These are phyloP conservation scores for Aethina tumida DNA, from an alignment of 1,140 invertebrate species.

Conservation along the genomic window DNA sequence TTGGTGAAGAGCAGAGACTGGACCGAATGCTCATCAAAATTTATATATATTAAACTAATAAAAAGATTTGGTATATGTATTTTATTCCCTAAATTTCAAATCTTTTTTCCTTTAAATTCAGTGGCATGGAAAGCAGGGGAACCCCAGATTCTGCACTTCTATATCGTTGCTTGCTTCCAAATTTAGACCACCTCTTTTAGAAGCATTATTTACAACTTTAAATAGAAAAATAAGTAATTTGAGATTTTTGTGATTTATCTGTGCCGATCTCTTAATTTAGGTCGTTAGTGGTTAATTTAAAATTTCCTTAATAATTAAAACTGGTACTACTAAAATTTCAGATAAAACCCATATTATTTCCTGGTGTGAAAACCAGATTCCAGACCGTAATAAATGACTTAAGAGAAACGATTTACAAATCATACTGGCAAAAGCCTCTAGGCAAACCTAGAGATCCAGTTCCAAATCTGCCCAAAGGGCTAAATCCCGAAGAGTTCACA, in stretches of 20 bases:
- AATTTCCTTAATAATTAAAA: not conserved
- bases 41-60: too few species aligned
- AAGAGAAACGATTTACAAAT: constrained; percentile 39
- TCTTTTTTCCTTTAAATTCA: too few species aligned
- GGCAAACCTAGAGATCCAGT: constrained; percentile 37
- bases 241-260: not conserved
- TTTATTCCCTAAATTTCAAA: too few species aligned
- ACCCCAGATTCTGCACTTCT: too few species aligned
- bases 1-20: too few species aligned
- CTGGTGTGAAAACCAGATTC: constrained; percentile 39
- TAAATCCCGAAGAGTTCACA: constrained; percentile 35
- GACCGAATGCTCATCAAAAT: too few species aligned
- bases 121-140: too few species aligned
- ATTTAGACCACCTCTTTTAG: too few species aligned
- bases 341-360: constrained; percentile 19
- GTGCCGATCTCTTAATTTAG: not conserved
- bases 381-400: constrained; percentile 40
- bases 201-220: constrained; percentile 4
- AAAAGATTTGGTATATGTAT: too few species aligned
- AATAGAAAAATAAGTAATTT: too few species aligned
- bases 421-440: constrained; percentile 41
- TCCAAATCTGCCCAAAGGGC: constrained; percentile 40
- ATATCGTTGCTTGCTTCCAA: too few species aligned
- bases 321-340: constrained; percentile 7
- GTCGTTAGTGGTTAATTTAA: not conserved